Base-by-base conservation (phyloP, 2,797 vertebrate genomes). In the Parotocinclus haroldoi region DNA sequence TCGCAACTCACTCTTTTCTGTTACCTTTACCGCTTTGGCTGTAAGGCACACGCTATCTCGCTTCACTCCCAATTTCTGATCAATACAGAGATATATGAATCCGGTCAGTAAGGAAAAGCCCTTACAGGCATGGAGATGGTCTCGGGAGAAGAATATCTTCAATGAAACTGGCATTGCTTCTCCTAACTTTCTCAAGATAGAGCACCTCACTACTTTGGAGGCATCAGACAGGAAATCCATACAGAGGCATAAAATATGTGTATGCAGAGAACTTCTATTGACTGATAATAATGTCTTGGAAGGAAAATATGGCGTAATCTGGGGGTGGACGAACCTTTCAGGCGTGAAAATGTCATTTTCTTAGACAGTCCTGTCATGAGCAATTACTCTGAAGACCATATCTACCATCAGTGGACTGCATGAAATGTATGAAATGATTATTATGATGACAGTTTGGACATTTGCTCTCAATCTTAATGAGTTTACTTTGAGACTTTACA, bases 41-140 rank as follows among this genome's bases (percentile, higher is more conserved):
- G 51, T 65, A 46, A 77, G 71, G 61, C 66, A 67, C 76, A 36
- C 14, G 57, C 56, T 74, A 76, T 76, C 69, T 68, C 10, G 9
- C 68, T 69, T 46, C 50, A 58, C 72, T 68, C 39, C 19, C 46
- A 63, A 51, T 54, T 58, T 59, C 37, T 61, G 66, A 76, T 76
- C 71, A 74, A 58, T 61, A 51, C 39, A 39, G n/a, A 66, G 40
- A 73, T 76, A 74, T 48, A 68, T 71, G 48, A 68, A 69, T 68
- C 63, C 66, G 69, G 50, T 71, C 53, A 52, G 49, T 11, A 50
- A 67, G 49, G 7, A 66, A 72, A 57, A 66, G 60, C 16, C 49
- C 72, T 66, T 55, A 48, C 51, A 52, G 72, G 57, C 65, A 66
- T 51, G 51, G 60, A 50, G 12, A 46, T 69, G 54, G 16, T 38